These are phyloP conservation scores for Caenorhabditis briggsae DNA, from an alignment of 1,140 invertebrate species.

Conservation along the genomic window DNA sequence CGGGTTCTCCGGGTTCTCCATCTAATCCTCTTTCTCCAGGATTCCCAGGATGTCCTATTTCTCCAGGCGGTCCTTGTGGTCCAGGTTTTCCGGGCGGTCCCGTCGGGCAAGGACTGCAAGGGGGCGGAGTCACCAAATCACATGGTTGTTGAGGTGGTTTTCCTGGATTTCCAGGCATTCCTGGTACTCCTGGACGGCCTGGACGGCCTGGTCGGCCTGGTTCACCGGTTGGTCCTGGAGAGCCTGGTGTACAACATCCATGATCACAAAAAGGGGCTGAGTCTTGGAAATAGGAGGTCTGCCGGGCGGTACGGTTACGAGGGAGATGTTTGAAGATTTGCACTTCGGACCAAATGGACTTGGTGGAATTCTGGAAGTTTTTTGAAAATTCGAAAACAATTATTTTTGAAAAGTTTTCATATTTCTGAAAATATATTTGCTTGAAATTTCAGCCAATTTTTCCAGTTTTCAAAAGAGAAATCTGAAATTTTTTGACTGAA, in stretches of 20 bases:
- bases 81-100: conserved; percentile 7
- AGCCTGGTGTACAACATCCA: not conserved
- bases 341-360: not conserved
- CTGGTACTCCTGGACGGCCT: not conserved
- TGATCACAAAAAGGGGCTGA: not conserved
- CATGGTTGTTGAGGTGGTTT: conserved; percentile 36
- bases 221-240: not conserved
- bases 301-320: conserved; percentile 4
- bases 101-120: conserved; percentile 9
- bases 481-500: too few species aligned
- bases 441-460: not conserved
- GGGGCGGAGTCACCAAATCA: conserved; percentile 33
- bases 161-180: conserved; percentile 20
- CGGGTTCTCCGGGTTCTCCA: conserved; percentile 19
- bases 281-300: not conserved
- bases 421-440: not conserved
- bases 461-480: too few species aligned
- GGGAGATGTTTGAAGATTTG: conserved; percentile 36
- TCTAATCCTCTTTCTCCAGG: conserved; percentile 2
- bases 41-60: not conserved
- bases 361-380: conserved; percentile 15
- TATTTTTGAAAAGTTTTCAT: not conserved
- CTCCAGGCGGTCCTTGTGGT: conserved; percentile 2
- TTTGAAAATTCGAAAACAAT: too few species aligned
- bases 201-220: conserved; percentile 8